These are phyloP conservation scores for Apodemus sylvaticus DNA, from an alignment of 2,113 vertebrate species.

Conservation along the genomic window DNA sequence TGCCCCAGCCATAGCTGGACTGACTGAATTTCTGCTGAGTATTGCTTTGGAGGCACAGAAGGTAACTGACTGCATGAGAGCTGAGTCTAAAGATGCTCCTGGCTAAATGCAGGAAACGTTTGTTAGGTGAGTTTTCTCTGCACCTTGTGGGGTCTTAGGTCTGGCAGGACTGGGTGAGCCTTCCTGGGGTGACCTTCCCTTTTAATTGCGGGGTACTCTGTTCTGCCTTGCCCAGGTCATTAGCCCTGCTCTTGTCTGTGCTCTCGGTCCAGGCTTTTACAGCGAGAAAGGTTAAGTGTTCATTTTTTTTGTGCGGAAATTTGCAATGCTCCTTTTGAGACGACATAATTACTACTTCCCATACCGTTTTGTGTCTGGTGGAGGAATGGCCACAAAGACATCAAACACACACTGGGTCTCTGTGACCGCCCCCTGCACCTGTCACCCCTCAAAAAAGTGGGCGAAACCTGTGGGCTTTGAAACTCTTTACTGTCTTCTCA, in stretches of 20 bases:
- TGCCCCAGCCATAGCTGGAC: neutral
- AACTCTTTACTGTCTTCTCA: constrained; percentile 4
- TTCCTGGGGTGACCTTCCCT: constrained; percentile 42
- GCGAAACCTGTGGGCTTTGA: constrained; percentile 46
- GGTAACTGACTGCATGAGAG: neutral
- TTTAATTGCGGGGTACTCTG: constrained; percentile 61
- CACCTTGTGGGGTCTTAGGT: constrained; percentile 15
- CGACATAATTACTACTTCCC: constrained; percentile 64
- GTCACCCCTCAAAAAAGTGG: constrained; percentile 50
- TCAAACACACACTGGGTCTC: constrained; percentile 54
- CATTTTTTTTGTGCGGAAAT: constrained; percentile 69
- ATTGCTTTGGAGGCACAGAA: neutral
- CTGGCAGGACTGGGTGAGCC: neutral
- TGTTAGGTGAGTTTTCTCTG: neutral
- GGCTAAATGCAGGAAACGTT: neutral
- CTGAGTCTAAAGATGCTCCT: too few relatives aligned
- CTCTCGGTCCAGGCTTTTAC: constrained; percentile 39
- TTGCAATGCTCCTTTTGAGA: constrained; percentile 74
- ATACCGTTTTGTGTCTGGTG: constrained; percentile 56
- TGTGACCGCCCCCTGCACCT: constrained; percentile 10
- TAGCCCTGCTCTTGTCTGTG: constrained; percentile 32
- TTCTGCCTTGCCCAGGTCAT: neutral
- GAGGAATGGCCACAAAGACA: constrained; percentile 64
- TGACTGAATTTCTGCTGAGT: neutral
- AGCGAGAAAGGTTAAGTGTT: constrained; percentile 76